phyloP scores from a whole-genome alignment of 2,888 invertebrate genomes.

The Acanthosepion esculentum region DNA sequence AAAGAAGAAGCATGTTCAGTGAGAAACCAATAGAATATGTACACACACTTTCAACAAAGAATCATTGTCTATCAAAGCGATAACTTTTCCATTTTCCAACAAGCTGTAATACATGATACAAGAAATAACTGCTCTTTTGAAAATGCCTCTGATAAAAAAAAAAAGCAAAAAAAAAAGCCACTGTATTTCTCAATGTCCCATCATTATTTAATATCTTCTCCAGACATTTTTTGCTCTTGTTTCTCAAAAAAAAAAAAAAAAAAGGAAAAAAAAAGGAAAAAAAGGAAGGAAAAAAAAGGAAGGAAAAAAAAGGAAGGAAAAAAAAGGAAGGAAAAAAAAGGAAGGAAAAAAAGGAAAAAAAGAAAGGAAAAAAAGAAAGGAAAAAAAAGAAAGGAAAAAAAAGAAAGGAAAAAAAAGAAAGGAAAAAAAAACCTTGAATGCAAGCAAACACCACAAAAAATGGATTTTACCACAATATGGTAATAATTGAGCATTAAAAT shows the following conservation, averaged over 20 bases:
- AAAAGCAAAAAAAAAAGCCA: no score
- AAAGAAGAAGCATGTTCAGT: no score
- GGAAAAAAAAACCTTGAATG: neutral
- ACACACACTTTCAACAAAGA: no score
- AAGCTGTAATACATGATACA: no score
- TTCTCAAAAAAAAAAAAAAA: neutral
- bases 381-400: neutral
- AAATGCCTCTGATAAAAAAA: no score
- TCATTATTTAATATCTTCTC: no score
- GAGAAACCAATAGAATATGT: no score
- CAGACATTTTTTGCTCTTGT: neutral
- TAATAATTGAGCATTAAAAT: conserved; percentile 33
- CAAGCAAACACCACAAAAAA: neutral
- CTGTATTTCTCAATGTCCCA: no score
- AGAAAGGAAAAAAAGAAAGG: neutral
- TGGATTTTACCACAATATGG: conserved; percentile 2
- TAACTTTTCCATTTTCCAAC: no score
- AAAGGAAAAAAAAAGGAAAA: neutral
- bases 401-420: neutral
- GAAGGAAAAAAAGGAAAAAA: neutral
- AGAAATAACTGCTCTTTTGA: no score
- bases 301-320: neutral
- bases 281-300: neutral
- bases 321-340: neutral
- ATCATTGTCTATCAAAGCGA: no score